Base-by-base conservation (phyloP, 2,113 vertebrate species). In the Microtus pennsylvanicus region DNA sequence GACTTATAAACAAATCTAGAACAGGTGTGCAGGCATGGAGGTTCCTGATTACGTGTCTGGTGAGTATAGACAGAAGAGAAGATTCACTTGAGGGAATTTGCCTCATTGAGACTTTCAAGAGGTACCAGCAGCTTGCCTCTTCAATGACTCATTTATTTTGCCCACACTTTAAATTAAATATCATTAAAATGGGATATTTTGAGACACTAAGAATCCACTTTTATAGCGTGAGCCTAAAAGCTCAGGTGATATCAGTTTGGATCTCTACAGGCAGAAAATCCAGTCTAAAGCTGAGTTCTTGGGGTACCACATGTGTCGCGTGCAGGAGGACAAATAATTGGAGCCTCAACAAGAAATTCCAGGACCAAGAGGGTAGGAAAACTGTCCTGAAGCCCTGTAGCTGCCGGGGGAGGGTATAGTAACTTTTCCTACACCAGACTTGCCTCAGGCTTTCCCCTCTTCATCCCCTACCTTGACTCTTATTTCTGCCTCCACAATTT, bases 101-200 rank as follows among this genome's bases (percentile, higher is more conserved):
- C n/a, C 35, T 92, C 70, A 14, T n/a, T 85, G 50, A 77, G 22
- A 3, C 35, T 88, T 93, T 89, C 55, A 65, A 21, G 87, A 85
- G 33, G 42, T 61, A 1, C 63, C 45, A 65, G 80, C 80, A 80
- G 26, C 45, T 47, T 61, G 12, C 72, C 22, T 90, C 81, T n/a
- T 82, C n/a, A 4, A 58, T 70, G 91, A 94, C 75, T 87, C 30
- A 94, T 33, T 83, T 70, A 19, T 86, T 77, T 78, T 70, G 24
- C 47, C 65, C 94, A 70, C 28, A 67, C 58, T 47, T 16, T n/a
- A 95, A 91, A 82, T 92, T 33, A 95, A 97, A 87, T 70, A 11
- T 52, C 69, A 89, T 35, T 75, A 88, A 94, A 88, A 82, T n/a
- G 58, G 52, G 65, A 50, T 91, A 87, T 83, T 55, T 5, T 10